Evolutionary conservation across 2,888 invertebrate species (phyloP), one percentile per base, ranked within the genome.

Genomic region (Troilus luridus): DNA sequence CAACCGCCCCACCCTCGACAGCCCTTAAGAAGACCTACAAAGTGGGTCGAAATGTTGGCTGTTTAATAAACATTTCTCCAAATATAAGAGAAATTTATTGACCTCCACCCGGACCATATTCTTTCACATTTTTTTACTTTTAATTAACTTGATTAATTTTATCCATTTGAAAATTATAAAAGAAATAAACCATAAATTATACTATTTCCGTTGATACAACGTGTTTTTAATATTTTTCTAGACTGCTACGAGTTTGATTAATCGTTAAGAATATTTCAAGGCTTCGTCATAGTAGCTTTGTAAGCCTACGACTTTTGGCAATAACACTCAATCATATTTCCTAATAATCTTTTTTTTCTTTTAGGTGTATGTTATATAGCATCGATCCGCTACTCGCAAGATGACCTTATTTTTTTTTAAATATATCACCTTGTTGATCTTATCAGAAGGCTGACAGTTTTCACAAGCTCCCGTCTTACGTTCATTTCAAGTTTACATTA

Each of bases 321-420:
- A 77, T 27, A 77, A 19, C 41, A 77, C 72, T 77, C 72, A 77
- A 77, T 77, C 72, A 77, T 77, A 72, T 27, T 72, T 72, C 14
- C 12, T 27, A 27, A 72, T 72, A 5, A n/a, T n/a, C 12, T 2
- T 67, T 14, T 67, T 5, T 21, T 21, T 62, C 8, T 8, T 77
- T 77, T 77, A 5, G 41, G 41, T 41, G 1, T 77, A n/a, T n/a
- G n/a, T 27, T 12, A 12, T 0, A 67, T 0, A 0, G 72, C 19
- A 41, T 41, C 41, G 72, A 41, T 77, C 27, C 72, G 8, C 27
- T 17, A 77, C 27, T 77, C 72, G 7, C 41, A 14, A 5, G 8
- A 41, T 41, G 72, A 77, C 41, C 72, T 77, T 41, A 77, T 77
- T 77, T 77, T 77, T 1, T 77, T 77, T 1, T 77, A 41, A 7